Percentiles rank a stretch among this genome's conserved stretches.
Conservation (phyloP, 2,113 vertebrate species). For the Myrmophylax atrothorax region DNA sequence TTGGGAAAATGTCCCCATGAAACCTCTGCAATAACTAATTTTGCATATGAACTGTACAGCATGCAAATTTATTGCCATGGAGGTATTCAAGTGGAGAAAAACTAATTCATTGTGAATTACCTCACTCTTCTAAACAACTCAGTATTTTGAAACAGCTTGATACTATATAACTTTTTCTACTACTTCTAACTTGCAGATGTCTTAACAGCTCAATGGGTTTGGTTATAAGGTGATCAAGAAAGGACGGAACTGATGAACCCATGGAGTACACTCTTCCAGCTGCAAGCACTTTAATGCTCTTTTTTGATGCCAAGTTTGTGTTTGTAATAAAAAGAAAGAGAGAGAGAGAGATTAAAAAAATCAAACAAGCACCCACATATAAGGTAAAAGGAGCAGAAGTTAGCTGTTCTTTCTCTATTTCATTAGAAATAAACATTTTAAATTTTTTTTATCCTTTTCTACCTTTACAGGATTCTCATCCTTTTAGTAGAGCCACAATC, state of each 20-base stretch:
- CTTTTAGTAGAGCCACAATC: background rate
- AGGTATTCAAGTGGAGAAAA: background rate
- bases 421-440: background rate
- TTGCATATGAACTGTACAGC: background rate
- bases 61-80: background rate
- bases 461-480: background rate
- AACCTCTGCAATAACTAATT: background rate
- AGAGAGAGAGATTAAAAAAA: background rate
- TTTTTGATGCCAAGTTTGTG: background rate
- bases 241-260: background rate
- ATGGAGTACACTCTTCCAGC: background rate
- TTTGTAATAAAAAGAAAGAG: background rate
- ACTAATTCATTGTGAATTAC: background rate
- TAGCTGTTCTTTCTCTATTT: background rate
- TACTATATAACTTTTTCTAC: background rate
- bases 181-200: background rate
- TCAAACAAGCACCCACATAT: accelerated
- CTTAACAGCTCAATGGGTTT: background rate
- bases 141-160: background rate
- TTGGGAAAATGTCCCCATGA: background rate
- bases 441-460: background rate
- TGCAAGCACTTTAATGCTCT: background rate
- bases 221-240: background rate
- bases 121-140: background rate
- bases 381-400: background rate